Evolutionary conservation across 2,888 invertebrate genomes (phyloP).

Genomic region (Aelia acuminata): DNA sequence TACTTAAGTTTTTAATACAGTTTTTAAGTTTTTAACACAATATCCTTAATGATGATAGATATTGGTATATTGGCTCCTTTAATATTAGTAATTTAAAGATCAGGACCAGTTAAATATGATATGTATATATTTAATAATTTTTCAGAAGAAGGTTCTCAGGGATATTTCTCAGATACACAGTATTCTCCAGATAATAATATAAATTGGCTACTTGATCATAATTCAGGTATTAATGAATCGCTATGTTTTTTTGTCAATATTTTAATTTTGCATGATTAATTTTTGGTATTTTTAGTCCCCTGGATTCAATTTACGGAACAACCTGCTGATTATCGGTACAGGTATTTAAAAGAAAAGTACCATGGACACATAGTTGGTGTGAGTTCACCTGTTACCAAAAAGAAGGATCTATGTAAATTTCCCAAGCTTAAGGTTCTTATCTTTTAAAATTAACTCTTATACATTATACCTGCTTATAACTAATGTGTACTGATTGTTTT

Average conservation of each 20-base stretch:
- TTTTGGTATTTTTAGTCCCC: conserved; percentile 9
- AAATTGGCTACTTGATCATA: not conserved
- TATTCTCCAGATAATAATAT: conserved; percentile 22
- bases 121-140: not conserved
- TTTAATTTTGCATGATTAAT: not conserved
- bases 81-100: not conserved
- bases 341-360: conserved; percentile 53
- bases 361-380: conserved; percentile 52
- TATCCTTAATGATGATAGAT: conserved; percentile 17
- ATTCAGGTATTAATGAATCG: not conserved
- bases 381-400: conserved; percentile 46
- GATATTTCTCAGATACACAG: conserved; percentile 37
- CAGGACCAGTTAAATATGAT: not conserved
- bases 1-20: not conserved
- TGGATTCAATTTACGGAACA: conserved; percentile 51
- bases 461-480: not conserved
- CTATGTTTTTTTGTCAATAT: not conserved
- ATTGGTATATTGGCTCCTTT: not conserved
- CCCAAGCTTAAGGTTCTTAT: conserved; percentile 50
- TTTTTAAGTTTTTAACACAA: not conserved
- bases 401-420: conserved; percentile 53
- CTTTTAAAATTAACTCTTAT: not conserved
- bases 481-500: not conserved
- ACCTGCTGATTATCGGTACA: conserved; percentile 54
- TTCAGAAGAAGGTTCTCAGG: conserved; percentile 39